Percentiles rank a stretch among this genome's conserved stretches.
phyloP scores from a whole-genome alignment of 2,888 invertebrate species.

The Neocrepidodera transversa region DNA sequence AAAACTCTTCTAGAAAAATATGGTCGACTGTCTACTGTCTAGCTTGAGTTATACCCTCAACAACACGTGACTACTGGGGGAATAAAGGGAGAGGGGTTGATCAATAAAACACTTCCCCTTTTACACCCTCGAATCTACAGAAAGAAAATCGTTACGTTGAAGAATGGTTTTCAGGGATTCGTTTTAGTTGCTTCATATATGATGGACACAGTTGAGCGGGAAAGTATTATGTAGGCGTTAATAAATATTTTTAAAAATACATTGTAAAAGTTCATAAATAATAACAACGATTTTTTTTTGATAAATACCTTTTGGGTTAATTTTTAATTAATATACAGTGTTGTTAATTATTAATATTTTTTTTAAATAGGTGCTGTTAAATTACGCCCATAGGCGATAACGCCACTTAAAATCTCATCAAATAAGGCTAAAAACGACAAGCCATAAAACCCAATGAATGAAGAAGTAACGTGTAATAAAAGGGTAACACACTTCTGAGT shows the following conservation, averaged over 20 bases:
- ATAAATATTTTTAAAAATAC: too few species aligned
- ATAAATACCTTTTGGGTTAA: too few species aligned
- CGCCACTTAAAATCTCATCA: constrained; percentile 58
- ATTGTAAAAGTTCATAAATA: too few species aligned
- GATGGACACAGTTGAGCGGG: constrained; percentile 34
- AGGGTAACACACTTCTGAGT: constrained; percentile 60
- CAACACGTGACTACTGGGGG: constrained; percentile 58
- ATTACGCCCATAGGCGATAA: background rate
- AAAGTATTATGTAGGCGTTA: too few species aligned
- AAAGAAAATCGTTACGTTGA: constrained; percentile 61
- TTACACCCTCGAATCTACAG: constrained; percentile 54
- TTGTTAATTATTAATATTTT: too few species aligned
- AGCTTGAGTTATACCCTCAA: constrained; percentile 59
- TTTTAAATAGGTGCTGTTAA: too few species aligned
- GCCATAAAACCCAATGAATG: constrained; percentile 56
- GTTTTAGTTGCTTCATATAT: constrained; percentile 40
- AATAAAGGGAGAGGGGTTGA: constrained; percentile 59
- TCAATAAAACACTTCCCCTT: constrained; percentile 65
- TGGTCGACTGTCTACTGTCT: constrained; percentile 57
- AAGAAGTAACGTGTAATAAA: constrained; percentile 60
- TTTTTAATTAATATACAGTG: too few species aligned
- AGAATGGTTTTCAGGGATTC: constrained; percentile 53
- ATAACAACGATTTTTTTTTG: too few species aligned
- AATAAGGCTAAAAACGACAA: constrained; percentile 54
- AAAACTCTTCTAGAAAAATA: constrained; percentile 50